Conservation (phyloP, 2,888 invertebrate species). For the Dysmachus trigonus region DNA sequence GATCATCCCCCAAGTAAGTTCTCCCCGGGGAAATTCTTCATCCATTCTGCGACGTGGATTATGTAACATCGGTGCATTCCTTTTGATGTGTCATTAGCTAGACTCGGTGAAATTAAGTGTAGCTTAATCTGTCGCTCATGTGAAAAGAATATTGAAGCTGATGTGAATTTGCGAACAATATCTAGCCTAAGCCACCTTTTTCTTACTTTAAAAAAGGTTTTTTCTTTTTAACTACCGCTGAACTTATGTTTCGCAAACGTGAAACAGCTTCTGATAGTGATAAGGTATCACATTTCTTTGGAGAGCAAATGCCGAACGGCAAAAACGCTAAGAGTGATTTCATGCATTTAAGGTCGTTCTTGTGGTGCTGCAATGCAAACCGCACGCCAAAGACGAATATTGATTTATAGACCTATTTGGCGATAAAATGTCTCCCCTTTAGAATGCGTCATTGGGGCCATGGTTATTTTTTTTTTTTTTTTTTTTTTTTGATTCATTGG, state of each 20-base stretch:
- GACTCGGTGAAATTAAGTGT: background rate
- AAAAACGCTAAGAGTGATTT: slow-evolving; percentile 4
- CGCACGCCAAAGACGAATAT: background rate
- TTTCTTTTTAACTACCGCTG: background rate
- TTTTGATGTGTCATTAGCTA: background rate
- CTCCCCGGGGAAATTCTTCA: background rate
- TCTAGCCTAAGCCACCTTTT: background rate
- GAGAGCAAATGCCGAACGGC: background rate
- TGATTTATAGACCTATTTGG: slow-evolving; percentile 15
- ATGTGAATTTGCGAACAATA: background rate
- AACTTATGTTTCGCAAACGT: background rate
- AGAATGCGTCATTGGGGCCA: background rate
- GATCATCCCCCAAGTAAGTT: slow-evolving; percentile 59
- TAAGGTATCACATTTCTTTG: background rate
- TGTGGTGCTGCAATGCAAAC: background rate
- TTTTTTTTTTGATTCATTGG: background rate
- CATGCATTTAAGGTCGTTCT: slow-evolving; percentile 11
- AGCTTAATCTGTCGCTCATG: background rate
- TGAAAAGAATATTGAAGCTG: background rate
- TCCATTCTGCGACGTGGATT: background rate
- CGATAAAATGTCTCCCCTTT: background rate
- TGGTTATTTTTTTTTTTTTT: background rate
- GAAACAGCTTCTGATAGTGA: slow-evolving; percentile 5
- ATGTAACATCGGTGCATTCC: background rate
- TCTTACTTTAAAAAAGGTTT: background rate